Evolutionary conservation across 2,888 invertebrate species (phyloP), one percentile per base, ranked within the genome.

Genomic region (Petrophora chlorosata): DNA sequence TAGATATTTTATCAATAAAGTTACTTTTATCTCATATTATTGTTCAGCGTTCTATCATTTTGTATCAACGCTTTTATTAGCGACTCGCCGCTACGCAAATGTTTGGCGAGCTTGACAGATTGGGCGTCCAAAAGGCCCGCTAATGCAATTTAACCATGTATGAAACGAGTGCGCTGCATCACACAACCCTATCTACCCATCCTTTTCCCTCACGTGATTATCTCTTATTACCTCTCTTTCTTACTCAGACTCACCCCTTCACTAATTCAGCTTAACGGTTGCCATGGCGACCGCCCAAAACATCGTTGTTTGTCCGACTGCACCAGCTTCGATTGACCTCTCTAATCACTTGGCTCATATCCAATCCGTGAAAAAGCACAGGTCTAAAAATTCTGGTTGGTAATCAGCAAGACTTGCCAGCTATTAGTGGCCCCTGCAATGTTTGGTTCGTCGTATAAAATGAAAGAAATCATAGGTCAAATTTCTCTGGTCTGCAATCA

Each of bases 91-190:
- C 22, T 40, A 42, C 36, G 10, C 10, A 47, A 45, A 53, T 36
- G 28, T n/a, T n/a, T n/a, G n/a, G n/a, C n/a, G n/a, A n/a, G 9
- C 16, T 26, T 39, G 48, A 56, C 71, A 67, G 61, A 70, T 73
- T 68, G 65, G 53, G 58, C 70, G 54, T 60, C 58, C 69, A 77
- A 74, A 76, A 65, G 72, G 71, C 71, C 67, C 65, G 63, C 73
- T 82, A 86, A 86, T 87, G 82, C 85, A 88, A 86, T 87, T 85
- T 82, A 76, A 70, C 74, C 72, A 68, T 73, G 73, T 78, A 72
- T 61, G 67, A 65, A 69, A 70, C 75, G 76, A 83, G 71, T 78
- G 77, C 71, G 72, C 76, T 83, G 82, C 79, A 83, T 73, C 71
- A 70, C 67, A 67, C 72, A 69, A 79, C 80, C 85, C 74, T 61